Conservation (phyloP, 2,113 vertebrate genomes). For the Anhinga anhinga region DNA sequence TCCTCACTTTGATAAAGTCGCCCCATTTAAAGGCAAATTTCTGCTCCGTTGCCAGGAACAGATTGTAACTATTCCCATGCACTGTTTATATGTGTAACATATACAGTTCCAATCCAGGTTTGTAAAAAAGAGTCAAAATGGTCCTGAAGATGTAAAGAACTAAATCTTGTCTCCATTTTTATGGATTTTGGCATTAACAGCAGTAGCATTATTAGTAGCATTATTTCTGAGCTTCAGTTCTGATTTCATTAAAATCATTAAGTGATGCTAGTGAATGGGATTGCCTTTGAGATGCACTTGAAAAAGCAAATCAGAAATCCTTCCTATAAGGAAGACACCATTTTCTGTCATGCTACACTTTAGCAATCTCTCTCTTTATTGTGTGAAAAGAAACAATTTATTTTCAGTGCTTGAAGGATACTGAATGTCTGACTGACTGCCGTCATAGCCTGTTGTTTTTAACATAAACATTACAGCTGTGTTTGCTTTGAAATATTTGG, state of each 20-base stretch:
- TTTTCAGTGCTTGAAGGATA: slow-evolving; percentile 71
- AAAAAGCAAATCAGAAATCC: not conserved
- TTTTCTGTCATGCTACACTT: slow-evolving; percentile 63
- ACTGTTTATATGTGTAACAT: not conserved
- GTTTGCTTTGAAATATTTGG: slow-evolving; percentile 77
- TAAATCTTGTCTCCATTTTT: not conserved
- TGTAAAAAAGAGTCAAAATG: slow-evolving; percentile 41
- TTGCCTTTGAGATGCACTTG: not conserved
- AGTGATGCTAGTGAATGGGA: not conserved
- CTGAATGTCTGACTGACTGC: slow-evolving; percentile 72
- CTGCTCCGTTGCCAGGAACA: not conserved
- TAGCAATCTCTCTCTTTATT: slow-evolving; percentile 55
- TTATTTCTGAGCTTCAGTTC: not conserved
- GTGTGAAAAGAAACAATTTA: slow-evolving; percentile 70
- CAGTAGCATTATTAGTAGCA: not conserved
- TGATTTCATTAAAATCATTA: not conserved
- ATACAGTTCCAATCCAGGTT: not conserved
- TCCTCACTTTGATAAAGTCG: not conserved
- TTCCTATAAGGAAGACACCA: not conserved
- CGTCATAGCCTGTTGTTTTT: slow-evolving; percentile 76
- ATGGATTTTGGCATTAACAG: not conserved
- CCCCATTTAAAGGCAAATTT: not conserved
- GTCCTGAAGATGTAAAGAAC: not conserved
- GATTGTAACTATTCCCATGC: not conserved
- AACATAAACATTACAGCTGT: slow-evolving; percentile 79